These are phyloP conservation scores for Sebastiscus albofasciatus DNA, from an alignment of 2,797 vertebrate genomes.

Conservation along the genomic window DNA sequence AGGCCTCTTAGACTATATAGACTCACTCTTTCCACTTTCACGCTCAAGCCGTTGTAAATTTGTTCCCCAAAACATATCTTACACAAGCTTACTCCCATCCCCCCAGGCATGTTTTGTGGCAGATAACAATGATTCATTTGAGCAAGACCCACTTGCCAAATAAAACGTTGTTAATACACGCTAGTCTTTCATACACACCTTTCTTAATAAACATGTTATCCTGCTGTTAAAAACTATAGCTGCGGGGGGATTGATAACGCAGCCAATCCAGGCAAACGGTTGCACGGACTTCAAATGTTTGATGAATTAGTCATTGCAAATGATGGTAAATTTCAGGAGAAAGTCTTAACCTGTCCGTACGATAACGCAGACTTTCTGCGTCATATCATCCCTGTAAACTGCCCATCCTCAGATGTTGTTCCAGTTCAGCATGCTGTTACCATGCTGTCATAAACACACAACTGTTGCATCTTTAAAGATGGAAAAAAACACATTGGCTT, in stretches of 20 bases:
- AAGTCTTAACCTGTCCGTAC: conserved; percentile 35
- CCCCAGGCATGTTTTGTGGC: conserved; percentile 28
- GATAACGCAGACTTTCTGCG: conserved; percentile 5
- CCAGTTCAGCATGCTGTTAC: conserved; percentile 3
- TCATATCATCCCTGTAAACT: conserved; percentile 47
- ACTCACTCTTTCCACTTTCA: conserved; percentile 38
- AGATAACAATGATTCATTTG: conserved; percentile 27
- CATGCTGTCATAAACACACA: conserved; percentile 19
- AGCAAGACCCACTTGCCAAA: conserved; percentile 11
- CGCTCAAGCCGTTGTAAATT: neutral
- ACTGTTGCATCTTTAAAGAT: neutral
- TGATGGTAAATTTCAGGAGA: conserved; percentile 25
- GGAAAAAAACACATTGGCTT: conserved; percentile 15
- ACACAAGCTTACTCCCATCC: neutral
- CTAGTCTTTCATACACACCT: conserved; percentile 4
- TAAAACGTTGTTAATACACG: conserved; percentile 25
- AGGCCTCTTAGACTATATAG: neutral
- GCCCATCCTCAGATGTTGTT: conserved; percentile 28
- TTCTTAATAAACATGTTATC: neutral
- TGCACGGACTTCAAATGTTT: conserved; percentile 18
- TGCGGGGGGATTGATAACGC: conserved; percentile 24
- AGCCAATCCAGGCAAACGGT: conserved; percentile 18
- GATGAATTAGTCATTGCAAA: conserved; percentile 45
- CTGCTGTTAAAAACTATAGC: conserved; percentile 26
- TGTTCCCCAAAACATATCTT: conserved; percentile 28